phyloP scores from a whole-genome alignment of 1,140 invertebrate species.

The Hyposmocoma kahamanoa region DNA sequence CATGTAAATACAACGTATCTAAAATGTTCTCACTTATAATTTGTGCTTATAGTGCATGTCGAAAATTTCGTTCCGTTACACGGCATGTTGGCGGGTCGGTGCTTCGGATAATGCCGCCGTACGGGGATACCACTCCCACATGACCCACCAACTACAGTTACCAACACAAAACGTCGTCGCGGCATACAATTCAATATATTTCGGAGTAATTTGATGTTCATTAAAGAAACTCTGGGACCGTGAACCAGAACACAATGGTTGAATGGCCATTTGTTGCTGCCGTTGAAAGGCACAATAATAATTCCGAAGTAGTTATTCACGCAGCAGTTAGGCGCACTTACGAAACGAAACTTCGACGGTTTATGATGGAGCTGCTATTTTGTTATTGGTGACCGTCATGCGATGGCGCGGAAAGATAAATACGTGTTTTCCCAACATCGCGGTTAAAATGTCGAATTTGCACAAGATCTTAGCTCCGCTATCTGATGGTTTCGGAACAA shows the following conservation, averaged over 20 bases:
- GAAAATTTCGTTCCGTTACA: slow-evolving; percentile 66
- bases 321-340: slow-evolving; percentile 58
- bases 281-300: slow-evolving; percentile 66
- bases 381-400: slow-evolving; percentile 18
- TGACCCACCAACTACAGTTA: slow-evolving; percentile 43
- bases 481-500: too few species aligned
- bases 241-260: slow-evolving; percentile 72
- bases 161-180: slow-evolving; percentile 60
- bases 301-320: slow-evolving; percentile 55
- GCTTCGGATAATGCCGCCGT: slow-evolving; percentile 45
- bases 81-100: slow-evolving; percentile 45
- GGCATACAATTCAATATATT: slow-evolving; percentile 70
- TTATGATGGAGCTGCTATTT: slow-evolving; percentile 29
- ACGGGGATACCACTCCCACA: slow-evolving; percentile 39
- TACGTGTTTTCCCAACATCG: slow-evolving; percentile 14
- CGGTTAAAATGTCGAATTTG: background rate
- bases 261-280: slow-evolving; percentile 68
- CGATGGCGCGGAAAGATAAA: slow-evolving; percentile 26
- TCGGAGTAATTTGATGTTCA: slow-evolving; percentile 71
- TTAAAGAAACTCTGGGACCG: slow-evolving; percentile 69
- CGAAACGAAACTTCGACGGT: slow-evolving; percentile 40
- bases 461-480: background rate
- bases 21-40: slow-evolving; percentile 73
- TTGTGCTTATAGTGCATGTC: slow-evolving; percentile 69
- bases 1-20: slow-evolving; percentile 55